These are phyloP conservation scores for Myanophis thanlyinensis DNA, from an alignment of 2,113 vertebrate species.

Conservation along the genomic window DNA sequence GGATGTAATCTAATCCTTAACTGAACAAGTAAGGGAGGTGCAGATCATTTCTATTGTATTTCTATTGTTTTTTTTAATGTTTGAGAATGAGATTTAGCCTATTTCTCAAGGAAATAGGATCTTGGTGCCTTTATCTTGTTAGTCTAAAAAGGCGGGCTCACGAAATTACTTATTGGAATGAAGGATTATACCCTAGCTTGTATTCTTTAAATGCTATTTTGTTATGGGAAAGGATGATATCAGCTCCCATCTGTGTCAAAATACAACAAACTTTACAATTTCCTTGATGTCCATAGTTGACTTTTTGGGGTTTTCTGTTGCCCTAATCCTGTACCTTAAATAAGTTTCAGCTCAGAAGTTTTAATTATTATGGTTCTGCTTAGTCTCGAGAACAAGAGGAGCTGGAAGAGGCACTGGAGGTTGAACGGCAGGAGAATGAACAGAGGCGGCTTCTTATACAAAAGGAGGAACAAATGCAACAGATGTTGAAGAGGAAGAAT, in stretches of 20 bases:
- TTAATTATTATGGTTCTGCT: slow-evolving; percentile 27
- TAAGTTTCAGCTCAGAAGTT: not conserved
- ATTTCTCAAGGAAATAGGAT: not conserved
- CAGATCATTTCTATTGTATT: not conserved
- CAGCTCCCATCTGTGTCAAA: too few species aligned
- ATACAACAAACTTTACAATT: not conserved
- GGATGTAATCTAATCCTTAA: not conserved
- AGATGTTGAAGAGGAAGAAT: slow-evolving; percentile 90
- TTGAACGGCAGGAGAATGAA: slow-evolving; percentile 86
- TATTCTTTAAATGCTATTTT: not conserved
- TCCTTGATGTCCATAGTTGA: not conserved
- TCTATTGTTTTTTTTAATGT: not conserved
- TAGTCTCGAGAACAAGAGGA: slow-evolving; percentile 96
- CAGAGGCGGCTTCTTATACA: slow-evolving; percentile 83
- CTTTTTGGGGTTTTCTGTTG: not conserved
- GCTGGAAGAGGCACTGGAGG: slow-evolving; percentile 89
- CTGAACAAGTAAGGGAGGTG: not conserved
- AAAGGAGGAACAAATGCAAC: slow-evolving; percentile 91
- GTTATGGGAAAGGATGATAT: not conserved
- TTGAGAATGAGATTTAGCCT: not conserved
- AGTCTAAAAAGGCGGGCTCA: not conserved
- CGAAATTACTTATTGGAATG: too few species aligned
- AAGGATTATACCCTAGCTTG: not conserved
- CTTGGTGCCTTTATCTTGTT: not conserved
- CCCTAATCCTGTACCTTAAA: not conserved